A percentile compares a stretch with the other conserved stretches of the same genome.
Conservation (phyloP, 1,140 invertebrate species). For the Hylaeus anthracinus region DNA sequence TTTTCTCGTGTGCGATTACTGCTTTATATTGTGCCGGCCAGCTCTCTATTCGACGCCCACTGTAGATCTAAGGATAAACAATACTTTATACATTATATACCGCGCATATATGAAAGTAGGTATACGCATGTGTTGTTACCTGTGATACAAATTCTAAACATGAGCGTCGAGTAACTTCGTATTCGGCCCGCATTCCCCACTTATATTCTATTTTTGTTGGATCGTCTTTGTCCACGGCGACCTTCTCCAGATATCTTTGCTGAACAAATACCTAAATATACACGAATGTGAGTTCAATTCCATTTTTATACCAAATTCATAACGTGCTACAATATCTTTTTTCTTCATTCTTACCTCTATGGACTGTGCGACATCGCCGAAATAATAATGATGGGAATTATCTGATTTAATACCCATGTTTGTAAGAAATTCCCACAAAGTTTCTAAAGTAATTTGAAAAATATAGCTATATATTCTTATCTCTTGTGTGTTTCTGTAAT, state of each 20-base stretch:
- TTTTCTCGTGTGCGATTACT: constrained; percentile 7
- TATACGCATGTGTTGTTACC: constrained; percentile 49
- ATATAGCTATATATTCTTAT: not conserved
- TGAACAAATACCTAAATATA: constrained; percentile 68
- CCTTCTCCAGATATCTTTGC: constrained; percentile 64
- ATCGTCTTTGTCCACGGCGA: constrained; percentile 13
- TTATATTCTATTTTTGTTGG: constrained; percentile 43
- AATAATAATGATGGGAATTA: constrained; percentile 52
- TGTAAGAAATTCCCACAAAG: constrained; percentile 62
- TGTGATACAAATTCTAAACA: constrained; percentile 67
- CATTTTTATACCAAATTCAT: not conserved
- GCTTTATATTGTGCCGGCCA: constrained; percentile 58
- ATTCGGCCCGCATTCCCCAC: constrained; percentile 68
- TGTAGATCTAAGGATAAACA: constrained; percentile 62
- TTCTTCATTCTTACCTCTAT: constrained; percentile 60
- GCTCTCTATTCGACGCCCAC: constrained; percentile 46
- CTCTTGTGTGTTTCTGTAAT: not conserved
- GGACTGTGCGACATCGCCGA: constrained; percentile 67
- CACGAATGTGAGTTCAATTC: not conserved
- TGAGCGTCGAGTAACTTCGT: constrained; percentile 60
- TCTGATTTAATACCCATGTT: constrained; percentile 59
- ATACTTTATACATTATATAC: constrained; percentile 11
- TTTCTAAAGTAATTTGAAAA: constrained; percentile 55
- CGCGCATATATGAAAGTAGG: not conserved
- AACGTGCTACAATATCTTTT: not conserved